phyloP scores from a whole-genome alignment of 1,140 invertebrate genomes.

The Nebria ingens region DNA sequence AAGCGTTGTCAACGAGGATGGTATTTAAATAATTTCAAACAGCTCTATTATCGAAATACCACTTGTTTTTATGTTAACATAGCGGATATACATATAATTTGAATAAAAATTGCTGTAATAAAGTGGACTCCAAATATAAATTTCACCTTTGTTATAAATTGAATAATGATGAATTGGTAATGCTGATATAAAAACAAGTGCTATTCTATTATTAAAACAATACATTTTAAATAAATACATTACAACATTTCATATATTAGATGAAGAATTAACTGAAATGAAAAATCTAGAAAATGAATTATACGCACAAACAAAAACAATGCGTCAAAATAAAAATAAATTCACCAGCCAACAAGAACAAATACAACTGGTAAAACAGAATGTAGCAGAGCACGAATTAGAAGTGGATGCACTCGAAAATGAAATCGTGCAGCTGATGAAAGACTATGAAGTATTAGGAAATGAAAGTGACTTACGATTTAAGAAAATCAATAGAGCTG shows the following conservation, averaged over 20 bases:
- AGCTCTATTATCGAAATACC: neutral
- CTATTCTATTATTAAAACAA: too few relatives aligned
- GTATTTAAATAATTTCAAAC: constrained; percentile 24
- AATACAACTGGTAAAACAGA: neutral
- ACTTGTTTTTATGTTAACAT: too few relatives aligned
- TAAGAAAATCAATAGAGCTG: constrained; percentile 31
- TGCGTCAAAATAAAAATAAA: constrained; percentile 18
- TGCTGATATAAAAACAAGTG: too few relatives aligned
- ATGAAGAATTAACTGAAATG: constrained; percentile 23
- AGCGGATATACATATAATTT: too few relatives aligned
- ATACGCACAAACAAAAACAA: constrained; percentile 14
- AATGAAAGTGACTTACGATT: constrained; percentile 26
- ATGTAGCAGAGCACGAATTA: constrained; percentile 19
- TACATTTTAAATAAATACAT: too few relatives aligned
- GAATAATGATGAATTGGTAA: too few relatives aligned
- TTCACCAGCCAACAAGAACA: constrained; percentile 16
- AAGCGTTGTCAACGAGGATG: constrained; percentile 37
- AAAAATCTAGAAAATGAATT: constrained; percentile 25
- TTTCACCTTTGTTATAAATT: too few relatives aligned
- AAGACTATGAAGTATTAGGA: constrained; percentile 28
- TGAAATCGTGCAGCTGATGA: constrained; percentile 20
- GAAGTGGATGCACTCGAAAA: constrained; percentile 17
- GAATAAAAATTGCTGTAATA: too few relatives aligned
- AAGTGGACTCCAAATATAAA: too few relatives aligned
- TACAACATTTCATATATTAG: too few relatives aligned